Conservation (phyloP, 2,888 invertebrate species). For the Cheiracanthium punctorium region DNA sequence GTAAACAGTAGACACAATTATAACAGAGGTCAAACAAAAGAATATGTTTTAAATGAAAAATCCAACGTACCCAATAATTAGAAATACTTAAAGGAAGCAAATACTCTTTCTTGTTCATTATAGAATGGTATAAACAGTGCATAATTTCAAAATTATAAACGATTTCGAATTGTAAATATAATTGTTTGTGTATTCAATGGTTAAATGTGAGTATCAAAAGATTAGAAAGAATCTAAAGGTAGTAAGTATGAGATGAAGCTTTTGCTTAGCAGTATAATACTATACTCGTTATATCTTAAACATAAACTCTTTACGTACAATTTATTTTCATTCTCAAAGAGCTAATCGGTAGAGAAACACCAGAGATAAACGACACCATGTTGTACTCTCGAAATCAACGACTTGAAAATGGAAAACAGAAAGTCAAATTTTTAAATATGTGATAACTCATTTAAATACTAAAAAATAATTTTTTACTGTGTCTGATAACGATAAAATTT, state of each 20-base stretch:
- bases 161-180: not conserved
- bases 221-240: too few relatives aligned
- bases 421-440: too few relatives aligned
- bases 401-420: too few relatives aligned
- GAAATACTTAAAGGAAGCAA: not conserved
- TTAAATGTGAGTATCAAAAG: not conserved
- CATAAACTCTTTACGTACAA: not conserved
- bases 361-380: conserved; percentile 59
- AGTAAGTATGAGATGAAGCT: too few relatives aligned
- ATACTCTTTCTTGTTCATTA: not conserved
- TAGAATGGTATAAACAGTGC: not conserved
- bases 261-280: too few relatives aligned
- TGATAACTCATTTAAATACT: too few relatives aligned
- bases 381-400: conserved; percentile 49
- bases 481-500: too few relatives aligned
- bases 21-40: not conserved
- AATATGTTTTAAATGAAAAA: not conserved
- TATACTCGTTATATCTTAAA: not conserved
- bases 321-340: not conserved
- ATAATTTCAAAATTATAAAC: not conserved
- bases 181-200: not conserved
- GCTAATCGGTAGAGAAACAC: not conserved
- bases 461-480: too few relatives aligned
- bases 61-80: not conserved
- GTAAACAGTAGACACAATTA: not conserved